Evolutionary conservation across 2,888 invertebrate genomes (phyloP), one percentile per base, ranked within the genome.

Genomic region (Clitarchus hookeri): DNA sequence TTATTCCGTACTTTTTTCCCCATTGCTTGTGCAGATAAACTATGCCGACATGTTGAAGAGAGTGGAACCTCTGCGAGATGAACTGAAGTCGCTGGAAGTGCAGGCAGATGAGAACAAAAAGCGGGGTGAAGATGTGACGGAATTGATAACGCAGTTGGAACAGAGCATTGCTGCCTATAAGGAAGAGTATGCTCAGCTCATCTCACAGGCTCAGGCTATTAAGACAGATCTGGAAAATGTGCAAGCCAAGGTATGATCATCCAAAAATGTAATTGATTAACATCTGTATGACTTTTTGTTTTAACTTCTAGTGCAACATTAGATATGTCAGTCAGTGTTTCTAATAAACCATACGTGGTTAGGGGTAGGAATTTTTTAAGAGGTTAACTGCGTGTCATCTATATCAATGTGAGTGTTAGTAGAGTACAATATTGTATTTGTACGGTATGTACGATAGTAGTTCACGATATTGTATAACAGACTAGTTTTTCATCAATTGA

Each of bases 31-130:
- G 80, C 90, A 97, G 96, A 96, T 98, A 87, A 97, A 97, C 92
- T 99, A 99, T 91, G 98, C 99, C 0, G 99, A 99, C 91, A 99
- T 99, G 98, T 94, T 99, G 91, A 99, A 99, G 92, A 97, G 98
- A 88, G 98, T 99, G 0, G 99, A 99, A 90, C 99, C 99, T 0
- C 93, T 99, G 85, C 95, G 99, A 85, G 98, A 98, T 90, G 99
- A 99, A 92, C 93, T 99, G 84, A 93, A 95, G 89, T 97, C 97
- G 6, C 92, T 99, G 80, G 98, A 99, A 92, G 94, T 95, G 87
- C 98, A 97, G 90, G 99, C 99, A 0, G 96, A 97, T 89, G 96
- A 96, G 87, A 99, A 99, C 91, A 96, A 98, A 90, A 94, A 94
- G 78, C 97, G 98, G 89, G 98, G 98, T 54, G 96, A 98, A 90